Base-by-base conservation (phyloP, 1,140 invertebrate genomes). In the Drosophila varians region DNA sequence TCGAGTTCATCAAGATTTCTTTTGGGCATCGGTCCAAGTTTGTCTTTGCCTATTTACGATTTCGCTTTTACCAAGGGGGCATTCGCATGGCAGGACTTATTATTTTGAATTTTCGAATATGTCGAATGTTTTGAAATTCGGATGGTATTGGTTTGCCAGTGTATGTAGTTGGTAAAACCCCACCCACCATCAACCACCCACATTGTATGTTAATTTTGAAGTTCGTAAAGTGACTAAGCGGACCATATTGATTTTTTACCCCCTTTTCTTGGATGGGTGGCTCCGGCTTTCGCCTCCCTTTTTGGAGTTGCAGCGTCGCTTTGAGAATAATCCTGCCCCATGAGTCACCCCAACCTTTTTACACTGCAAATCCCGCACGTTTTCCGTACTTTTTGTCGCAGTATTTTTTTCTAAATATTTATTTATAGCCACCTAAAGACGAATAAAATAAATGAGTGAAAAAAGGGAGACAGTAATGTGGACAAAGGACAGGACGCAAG, bases 161-260 rank as follows among this genome's bases (percentile, higher is more conserved):
- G 4, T 16, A 12, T 9, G 4, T 16, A 12, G 36, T 38, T 16
- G 12, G 9, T 3, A 3, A 2, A 9, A 31, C 28, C 9, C 9
- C 28, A 31, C 12, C 14, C 6, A 7, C 28, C 11, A 4, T n/a
- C 40, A 3, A 18, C 12, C 14, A 16, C 11, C 28, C 11, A 4
- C 14, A 16, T 18, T 19, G 9, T 31, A 74, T 36, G 54, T 52
- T 46, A 55, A 74, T 71, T 74, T 54, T 36, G 11, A 42, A 65
- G 51, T 61, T 69, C 21, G 19, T 19, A 51, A 57, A 64, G 34
- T 70, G 54, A 75, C 62, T 73, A 77, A 84, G 61, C 82, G 45
- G 47, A 76, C 66, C 60, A 52, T 76, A 84, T 84, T 84, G 80
- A 84, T 84, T 84, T 86, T 87, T 84, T 79, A 43, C 31, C 18